Evolutionary conservation across 1,140 invertebrate genomes (phyloP).

Genomic region (Lepidurus apus): DNA sequence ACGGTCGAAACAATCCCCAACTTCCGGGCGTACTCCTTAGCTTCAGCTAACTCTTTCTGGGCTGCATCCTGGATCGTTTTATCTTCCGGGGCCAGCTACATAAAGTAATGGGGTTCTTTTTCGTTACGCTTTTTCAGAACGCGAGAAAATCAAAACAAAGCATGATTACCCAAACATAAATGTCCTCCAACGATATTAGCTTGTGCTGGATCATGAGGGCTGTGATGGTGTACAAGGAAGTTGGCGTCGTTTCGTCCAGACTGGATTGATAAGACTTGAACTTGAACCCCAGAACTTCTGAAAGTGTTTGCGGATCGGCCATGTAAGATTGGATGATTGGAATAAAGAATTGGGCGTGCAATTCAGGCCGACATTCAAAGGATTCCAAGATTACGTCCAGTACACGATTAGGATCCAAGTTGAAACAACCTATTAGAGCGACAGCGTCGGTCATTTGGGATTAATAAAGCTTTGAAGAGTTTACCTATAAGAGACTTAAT

Average conservation of each 20-base stretch:
- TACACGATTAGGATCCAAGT: constrained; percentile 96
- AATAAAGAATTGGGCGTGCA: constrained; percentile 62
- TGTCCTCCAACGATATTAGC: constrained; percentile 77
- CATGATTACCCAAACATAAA: constrained; percentile 80
- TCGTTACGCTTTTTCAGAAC: neutral
- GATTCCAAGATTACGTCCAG: constrained; percentile 94
- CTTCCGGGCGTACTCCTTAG: constrained; percentile 80
- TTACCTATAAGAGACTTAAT: constrained; percentile 89
- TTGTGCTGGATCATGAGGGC: constrained; percentile 82
- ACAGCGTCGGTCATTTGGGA: neutral
- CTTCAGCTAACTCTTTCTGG: constrained; percentile 74
- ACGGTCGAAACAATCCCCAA: constrained; percentile 79
- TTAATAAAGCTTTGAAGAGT: constrained; percentile 24
- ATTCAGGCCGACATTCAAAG: constrained; percentile 78
- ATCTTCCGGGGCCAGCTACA: constrained; percentile 76
- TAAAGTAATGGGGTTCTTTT: constrained; percentile 37
- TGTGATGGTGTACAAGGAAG: constrained; percentile 79
- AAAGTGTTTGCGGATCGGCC: constrained; percentile 74
- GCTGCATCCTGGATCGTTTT: constrained; percentile 70
- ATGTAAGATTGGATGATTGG: constrained; percentile 78
- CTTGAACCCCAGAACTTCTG: constrained; percentile 93
- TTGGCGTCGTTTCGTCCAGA: constrained; percentile 54
- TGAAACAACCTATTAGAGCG: constrained; percentile 78
- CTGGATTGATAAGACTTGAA: constrained; percentile 65
- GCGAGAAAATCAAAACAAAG: constrained; percentile 19